Conservation (phyloP, 2,113 vertebrate genomes). For the Micromys minutus region DNA sequence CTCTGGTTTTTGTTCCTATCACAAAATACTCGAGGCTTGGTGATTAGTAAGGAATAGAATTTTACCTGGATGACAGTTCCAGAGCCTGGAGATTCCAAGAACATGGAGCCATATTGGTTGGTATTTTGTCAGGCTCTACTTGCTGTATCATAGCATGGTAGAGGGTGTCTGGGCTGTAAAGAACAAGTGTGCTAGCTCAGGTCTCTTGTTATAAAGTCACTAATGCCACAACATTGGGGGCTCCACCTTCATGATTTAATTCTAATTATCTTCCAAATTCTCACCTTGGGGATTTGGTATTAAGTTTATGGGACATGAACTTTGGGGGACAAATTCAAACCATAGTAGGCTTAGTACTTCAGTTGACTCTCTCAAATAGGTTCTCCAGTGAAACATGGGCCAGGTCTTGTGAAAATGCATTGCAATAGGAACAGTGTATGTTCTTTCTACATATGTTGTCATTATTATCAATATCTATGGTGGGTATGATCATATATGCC, state of each 20-base stretch:
- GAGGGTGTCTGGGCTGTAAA: neutral
- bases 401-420: neutral
- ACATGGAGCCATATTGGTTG: neutral
- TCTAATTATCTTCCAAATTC: neutral
- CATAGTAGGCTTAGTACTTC: neutral
- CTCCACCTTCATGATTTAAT: neutral
- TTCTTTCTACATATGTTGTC: neutral
- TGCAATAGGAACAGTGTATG: neutral
- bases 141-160: neutral
- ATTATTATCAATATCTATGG: constrained; percentile 12
- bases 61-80: neutral
- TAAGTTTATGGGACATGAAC: neutral
- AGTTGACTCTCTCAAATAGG: neutral
- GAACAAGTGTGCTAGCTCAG: neutral
- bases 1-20: neutral
- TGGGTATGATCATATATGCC: neutral
- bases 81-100: neutral
- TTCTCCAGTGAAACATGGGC: neutral
- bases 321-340: neutral
- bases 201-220: neutral
- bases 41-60: neutral
- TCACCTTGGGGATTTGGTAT: neutral
- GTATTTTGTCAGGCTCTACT: neutral
- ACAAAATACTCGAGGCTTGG: neutral
- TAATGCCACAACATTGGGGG: neutral